Conservation (phyloP, 2,888 invertebrate species). For the Frankliniella intonsa region DNA sequence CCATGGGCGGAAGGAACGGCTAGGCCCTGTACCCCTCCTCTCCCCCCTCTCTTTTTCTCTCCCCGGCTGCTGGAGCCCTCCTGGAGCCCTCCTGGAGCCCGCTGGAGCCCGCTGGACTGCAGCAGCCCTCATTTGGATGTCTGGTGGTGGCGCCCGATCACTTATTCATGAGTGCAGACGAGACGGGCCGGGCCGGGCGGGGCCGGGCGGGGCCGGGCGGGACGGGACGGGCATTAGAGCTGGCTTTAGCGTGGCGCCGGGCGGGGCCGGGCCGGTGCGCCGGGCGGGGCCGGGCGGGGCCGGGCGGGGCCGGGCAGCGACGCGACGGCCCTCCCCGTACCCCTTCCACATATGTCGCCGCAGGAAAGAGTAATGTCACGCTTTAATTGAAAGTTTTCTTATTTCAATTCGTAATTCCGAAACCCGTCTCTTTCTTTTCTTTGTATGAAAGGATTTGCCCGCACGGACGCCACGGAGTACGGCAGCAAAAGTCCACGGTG, state of each 20-base stretch:
- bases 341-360: background rate
- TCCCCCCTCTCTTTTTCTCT: no score
- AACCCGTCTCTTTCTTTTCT: no score
- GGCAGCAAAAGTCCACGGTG: no score
- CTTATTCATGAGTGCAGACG: slow-evolving; percentile 18
- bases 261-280: background rate
- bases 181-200: background rate
- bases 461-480: no score
- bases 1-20: no score
- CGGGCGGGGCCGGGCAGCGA: background rate
- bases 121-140: slow-evolving; percentile 2
- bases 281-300: background rate
- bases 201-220: background rate
- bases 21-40: no score
- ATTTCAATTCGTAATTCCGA: no score
- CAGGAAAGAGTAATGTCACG: no score
- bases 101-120: background rate
- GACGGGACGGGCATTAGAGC: background rate
- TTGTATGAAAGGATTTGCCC: no score
- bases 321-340: background rate
- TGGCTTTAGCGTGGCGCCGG: background rate
- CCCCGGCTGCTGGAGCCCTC: no score
- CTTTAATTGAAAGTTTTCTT: no score
- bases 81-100: no score
- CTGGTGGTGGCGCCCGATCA: slow-evolving; percentile 8